Conservation (phyloP, 1,140 invertebrate genomes). For the Melanaphis sacchari region DNA sequence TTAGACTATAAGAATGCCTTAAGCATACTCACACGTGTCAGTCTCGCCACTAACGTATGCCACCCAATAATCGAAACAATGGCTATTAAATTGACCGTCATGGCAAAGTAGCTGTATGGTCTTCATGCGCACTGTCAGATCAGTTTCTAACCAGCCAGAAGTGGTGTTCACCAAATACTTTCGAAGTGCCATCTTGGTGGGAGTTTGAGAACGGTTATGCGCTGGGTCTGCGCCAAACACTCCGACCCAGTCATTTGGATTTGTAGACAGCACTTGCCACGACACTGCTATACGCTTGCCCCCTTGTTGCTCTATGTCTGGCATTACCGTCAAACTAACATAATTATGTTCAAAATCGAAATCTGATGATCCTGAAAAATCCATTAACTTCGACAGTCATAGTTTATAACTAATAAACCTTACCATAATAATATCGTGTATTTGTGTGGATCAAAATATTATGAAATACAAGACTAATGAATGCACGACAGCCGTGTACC, state of each 20-base stretch:
- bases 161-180: not conserved
- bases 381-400: not conserved
- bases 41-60: not conserved
- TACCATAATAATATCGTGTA: not conserved
- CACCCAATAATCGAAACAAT: not conserved
- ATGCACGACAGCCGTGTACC: not conserved
- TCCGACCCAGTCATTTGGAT: not conserved
- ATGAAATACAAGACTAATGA: not conserved
- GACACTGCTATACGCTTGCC: not conserved
- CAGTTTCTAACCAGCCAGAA: not conserved
- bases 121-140: not conserved
- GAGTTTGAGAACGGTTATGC: accelerated
- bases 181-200: not conserved
- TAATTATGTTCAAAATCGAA: not conserved
- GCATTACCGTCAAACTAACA: not conserved
- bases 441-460: not conserved
- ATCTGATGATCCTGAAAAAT: not conserved
- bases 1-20: no score
- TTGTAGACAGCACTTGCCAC: not conserved
- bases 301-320: not conserved
- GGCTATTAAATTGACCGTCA: not conserved
- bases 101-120: not conserved
- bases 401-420: not conserved
- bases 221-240: not conserved
- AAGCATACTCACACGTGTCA: not conserved